These are phyloP conservation scores for Podarcis lilfordi DNA, from an alignment of 2,797 vertebrate species.

Conservation along the genomic window DNA sequence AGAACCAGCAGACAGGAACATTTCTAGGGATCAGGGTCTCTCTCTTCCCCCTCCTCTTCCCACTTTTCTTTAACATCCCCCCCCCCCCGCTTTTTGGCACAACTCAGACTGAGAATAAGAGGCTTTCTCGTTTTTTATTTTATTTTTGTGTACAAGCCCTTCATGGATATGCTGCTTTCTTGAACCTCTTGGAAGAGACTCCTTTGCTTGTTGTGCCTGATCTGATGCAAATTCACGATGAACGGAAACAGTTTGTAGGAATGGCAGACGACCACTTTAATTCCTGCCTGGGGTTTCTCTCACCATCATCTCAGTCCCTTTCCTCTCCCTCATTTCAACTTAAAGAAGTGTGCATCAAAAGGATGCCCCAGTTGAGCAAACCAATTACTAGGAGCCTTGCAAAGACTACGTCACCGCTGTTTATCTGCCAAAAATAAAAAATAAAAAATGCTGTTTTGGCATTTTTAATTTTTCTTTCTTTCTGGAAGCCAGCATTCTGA, in stretches of 20 bases:
- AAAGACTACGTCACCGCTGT: constrained; percentile 51
- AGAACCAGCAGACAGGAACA: constrained; percentile 79
- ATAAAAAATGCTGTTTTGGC: constrained; percentile 49
- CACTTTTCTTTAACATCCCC: constrained; percentile 4
- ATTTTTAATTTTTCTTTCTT: constrained; percentile 43
- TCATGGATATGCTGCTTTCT: constrained; percentile 31
- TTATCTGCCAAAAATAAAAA: constrained; percentile 58
- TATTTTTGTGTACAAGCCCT: constrained; percentile 25
- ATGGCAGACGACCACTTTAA: background rate
- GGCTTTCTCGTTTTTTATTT: background rate
- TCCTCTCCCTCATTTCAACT: constrained; percentile 20
- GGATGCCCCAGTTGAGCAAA: constrained; percentile 45
- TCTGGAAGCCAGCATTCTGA: constrained; percentile 4
- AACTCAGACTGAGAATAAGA: constrained; percentile 61
- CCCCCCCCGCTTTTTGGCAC: constrained; percentile 34
- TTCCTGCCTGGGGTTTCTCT: background rate
- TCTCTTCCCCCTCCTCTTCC: background rate
- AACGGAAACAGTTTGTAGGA: constrained; percentile 37
- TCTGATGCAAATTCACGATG: constrained; percentile 61
- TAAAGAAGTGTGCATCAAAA: constrained; percentile 50
- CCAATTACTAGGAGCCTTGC: constrained; percentile 60
- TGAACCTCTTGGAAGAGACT: constrained; percentile 50
- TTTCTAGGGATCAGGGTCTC: constrained; percentile 73
- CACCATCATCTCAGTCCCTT: background rate
- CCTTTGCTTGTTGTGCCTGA: constrained; percentile 27